phyloP scores from a whole-genome alignment of 2,797 vertebrate species.

The Apogon hyalosoma region DNA sequence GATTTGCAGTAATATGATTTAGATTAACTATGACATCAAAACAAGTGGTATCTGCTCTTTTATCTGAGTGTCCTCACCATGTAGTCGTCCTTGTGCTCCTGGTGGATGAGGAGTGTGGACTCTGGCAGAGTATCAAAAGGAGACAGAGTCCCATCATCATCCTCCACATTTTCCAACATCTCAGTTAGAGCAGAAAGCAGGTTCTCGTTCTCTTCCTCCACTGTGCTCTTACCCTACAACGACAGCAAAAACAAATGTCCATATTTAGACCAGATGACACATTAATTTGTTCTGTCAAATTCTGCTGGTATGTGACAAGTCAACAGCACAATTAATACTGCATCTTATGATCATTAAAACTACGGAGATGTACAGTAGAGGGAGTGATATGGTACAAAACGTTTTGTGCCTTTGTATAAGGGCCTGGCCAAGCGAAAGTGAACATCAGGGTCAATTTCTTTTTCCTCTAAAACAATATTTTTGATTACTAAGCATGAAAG shows the following conservation, averaged over 20 bases:
- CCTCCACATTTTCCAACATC: slow-evolving; percentile 93
- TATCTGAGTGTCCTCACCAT: slow-evolving; percentile 60
- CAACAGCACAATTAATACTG: too few relatives aligned
- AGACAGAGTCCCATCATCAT: slow-evolving; percentile 87
- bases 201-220: slow-evolving; percentile 89
- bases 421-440: too few relatives aligned
- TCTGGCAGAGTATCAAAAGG: slow-evolving; percentile 93
- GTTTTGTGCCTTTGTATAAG: too few relatives aligned
- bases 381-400: too few relatives aligned
- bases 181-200: slow-evolving; percentile 92
- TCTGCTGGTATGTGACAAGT: neutral
- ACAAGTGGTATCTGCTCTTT: neutral
- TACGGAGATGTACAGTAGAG: too few relatives aligned
- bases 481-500: too few relatives aligned
- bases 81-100: slow-evolving; percentile 75
- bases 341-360: too few relatives aligned
- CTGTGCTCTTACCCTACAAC: slow-evolving; percentile 74
- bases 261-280: neutral
- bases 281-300: neutral
- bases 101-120: slow-evolving; percentile 83
- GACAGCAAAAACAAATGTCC: neutral
- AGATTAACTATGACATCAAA: neutral
- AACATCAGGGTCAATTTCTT: too few relatives aligned
- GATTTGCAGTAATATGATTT: neutral
- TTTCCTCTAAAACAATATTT: too few relatives aligned